A percentile compares a stretch with the other conserved stretches of the same genome.
Conservation (phyloP, 2,888 invertebrate species). For the Hyposoter didymator region DNA sequence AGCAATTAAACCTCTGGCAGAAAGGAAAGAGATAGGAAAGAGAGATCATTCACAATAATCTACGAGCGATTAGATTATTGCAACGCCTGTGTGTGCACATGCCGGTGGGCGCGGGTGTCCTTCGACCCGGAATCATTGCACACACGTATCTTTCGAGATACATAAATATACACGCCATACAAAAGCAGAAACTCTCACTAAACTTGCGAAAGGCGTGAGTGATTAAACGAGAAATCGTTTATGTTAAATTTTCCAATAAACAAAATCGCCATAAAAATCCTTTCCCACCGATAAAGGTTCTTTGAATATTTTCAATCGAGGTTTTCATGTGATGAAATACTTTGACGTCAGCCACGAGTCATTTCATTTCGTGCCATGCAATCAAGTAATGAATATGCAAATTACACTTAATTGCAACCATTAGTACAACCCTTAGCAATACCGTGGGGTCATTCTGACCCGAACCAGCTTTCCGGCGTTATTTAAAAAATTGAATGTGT, state of each 20-base stretch:
- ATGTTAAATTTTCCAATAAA: constrained; percentile 7
- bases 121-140: constrained; percentile 59
- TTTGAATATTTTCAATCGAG: background rate
- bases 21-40: constrained; percentile 32
- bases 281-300: constrained; percentile 5
- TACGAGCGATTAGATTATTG: constrained; percentile 61
- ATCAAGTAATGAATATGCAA: background rate
- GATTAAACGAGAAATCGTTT: background rate
- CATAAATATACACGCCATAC: background rate
- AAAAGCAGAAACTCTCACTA: background rate
- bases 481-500: too few relatives aligned
- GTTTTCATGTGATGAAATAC: background rate
- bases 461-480: too few relatives aligned
- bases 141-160: background rate
- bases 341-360: background rate
- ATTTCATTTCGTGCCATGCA: background rate
- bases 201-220: constrained; percentile 5
- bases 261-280: background rate
- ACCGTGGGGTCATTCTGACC: too few relatives aligned
- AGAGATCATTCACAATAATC: constrained; percentile 55
- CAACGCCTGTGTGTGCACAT: constrained; percentile 15
- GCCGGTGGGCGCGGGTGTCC: constrained; percentile 57
- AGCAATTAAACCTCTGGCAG: constrained; percentile 54
- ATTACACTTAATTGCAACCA: background rate
- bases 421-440: background rate